Conservation (phyloP, 2,113 vertebrate species). For the Ornithorhynchus anatinus region DNA sequence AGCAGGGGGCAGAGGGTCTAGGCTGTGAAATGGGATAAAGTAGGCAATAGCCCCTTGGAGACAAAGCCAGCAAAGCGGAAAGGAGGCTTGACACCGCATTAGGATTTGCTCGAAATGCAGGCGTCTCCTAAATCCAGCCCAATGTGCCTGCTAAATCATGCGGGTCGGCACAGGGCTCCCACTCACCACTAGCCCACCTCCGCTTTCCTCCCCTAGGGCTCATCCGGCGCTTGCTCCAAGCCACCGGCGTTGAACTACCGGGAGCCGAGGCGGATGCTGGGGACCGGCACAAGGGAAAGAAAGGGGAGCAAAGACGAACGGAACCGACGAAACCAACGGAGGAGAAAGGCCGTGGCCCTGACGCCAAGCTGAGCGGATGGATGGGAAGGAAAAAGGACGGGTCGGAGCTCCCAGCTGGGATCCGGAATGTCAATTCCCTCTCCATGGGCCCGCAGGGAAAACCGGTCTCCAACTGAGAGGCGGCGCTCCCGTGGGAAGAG, state of each 20-base stretch:
- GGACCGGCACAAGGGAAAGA: no score
- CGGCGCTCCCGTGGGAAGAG: neutral
- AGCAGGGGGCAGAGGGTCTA: constrained; percentile 25
- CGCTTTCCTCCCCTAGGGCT: neutral
- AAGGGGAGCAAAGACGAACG: neutral
- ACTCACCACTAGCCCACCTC: neutral
- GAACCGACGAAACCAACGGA: neutral
- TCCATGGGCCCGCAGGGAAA: neutral
- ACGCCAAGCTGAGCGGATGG: constrained; percentile 2
- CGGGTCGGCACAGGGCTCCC: constrained; percentile 24
- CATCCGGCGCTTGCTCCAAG: neutral
- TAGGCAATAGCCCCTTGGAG: constrained; percentile 4
- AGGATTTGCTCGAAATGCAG: constrained; percentile 32
- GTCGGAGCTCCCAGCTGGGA: neutral
- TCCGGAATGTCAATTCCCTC: neutral
- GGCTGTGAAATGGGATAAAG: constrained; percentile 44
- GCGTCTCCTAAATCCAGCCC: constrained; percentile 10
- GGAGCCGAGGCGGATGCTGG: neutral
- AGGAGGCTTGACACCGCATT: neutral
- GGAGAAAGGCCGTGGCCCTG: neutral
- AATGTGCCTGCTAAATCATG: neutral
- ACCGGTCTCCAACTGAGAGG: neutral
- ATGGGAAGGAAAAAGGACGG: neutral
- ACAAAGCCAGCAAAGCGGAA: constrained; percentile 8
- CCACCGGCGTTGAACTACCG: neutral